A percentile compares a stretch with the other conserved stretches of the same genome.
These are phyloP conservation scores for Pipistrellus kuhlii DNA, from an alignment of 2,797 vertebrate species.

Conservation along the genomic window DNA sequence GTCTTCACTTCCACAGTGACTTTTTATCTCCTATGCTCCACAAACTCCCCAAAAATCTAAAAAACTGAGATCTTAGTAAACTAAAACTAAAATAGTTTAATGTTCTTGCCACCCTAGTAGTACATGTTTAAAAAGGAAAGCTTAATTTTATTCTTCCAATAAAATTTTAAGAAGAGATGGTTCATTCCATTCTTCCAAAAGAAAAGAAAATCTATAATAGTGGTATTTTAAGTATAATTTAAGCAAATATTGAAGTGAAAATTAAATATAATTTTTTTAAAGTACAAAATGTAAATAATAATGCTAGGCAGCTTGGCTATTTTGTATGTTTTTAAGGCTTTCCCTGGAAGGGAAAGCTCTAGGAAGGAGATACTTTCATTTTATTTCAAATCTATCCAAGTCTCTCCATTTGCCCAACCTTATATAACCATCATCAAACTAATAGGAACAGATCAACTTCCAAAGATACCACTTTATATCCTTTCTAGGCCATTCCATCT, in stretches of 20 bases:
- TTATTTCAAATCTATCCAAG: background rate
- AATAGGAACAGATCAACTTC: background rate
- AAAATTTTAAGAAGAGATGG: background rate
- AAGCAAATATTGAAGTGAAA: background rate
- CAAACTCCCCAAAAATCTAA: background rate
- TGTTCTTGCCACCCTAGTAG: background rate
- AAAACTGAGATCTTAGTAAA: background rate
- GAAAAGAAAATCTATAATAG: background rate
- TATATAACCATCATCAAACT: background rate
- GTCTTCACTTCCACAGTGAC: background rate
- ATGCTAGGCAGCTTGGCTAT: background rate
- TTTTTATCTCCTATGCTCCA: background rate
- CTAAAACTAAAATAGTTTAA: background rate
- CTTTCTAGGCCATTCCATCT: background rate
- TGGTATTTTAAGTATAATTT: background rate
- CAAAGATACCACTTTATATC: background rate
- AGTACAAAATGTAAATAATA: background rate
- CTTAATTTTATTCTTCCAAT: background rate
- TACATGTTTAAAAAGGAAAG: background rate
- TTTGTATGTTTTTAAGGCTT: background rate
- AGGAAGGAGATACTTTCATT: background rate
- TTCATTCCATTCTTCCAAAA: background rate
- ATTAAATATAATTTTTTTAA: background rate
- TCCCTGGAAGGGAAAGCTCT: background rate
- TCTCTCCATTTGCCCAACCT: background rate